phyloP scores from a whole-genome alignment of 2,797 vertebrate genomes.

The Perdix hodgsoniae region DNA sequence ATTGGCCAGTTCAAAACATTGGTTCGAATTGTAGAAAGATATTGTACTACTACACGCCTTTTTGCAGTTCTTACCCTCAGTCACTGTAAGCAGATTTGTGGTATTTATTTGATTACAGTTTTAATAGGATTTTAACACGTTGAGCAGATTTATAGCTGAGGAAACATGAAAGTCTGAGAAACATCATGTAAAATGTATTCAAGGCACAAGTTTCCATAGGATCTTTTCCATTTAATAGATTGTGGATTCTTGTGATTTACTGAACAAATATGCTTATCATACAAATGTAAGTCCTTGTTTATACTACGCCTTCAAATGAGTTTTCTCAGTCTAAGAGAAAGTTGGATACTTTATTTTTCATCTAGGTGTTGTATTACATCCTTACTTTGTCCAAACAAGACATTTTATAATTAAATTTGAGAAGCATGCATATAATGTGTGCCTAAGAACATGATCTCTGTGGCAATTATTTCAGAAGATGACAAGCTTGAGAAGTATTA shows the following conservation, averaged over 20 bases:
- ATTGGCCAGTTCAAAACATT: slow-evolving; percentile 57
- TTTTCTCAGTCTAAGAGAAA: not conserved
- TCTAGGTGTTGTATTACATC: not conserved
- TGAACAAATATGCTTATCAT: not conserved
- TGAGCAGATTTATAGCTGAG: not conserved
- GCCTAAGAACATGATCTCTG: accelerated
- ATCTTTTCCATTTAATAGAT: not conserved
- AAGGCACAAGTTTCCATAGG: not conserved
- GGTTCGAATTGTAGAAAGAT: slow-evolving; percentile 63
- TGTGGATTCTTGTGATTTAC: not conserved
- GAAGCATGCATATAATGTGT: not conserved
- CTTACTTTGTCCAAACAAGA: not conserved
- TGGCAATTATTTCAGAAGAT: not conserved
- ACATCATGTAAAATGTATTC: not conserved
- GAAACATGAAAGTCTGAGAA: not conserved
- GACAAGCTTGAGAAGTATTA: not conserved
- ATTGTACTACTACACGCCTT: not conserved
- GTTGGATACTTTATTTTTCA: not conserved
- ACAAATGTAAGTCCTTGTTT: not conserved
- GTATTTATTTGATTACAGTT: slow-evolving; percentile 22
- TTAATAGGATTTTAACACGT: slow-evolving; percentile 16
- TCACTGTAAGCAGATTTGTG: slow-evolving; percentile 21
- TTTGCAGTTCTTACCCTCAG: not conserved
- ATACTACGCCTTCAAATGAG: not conserved
- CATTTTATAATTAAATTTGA: not conserved